Conservation (phyloP, 1,140 invertebrate species). For the Tetraneura akinire region DNA sequence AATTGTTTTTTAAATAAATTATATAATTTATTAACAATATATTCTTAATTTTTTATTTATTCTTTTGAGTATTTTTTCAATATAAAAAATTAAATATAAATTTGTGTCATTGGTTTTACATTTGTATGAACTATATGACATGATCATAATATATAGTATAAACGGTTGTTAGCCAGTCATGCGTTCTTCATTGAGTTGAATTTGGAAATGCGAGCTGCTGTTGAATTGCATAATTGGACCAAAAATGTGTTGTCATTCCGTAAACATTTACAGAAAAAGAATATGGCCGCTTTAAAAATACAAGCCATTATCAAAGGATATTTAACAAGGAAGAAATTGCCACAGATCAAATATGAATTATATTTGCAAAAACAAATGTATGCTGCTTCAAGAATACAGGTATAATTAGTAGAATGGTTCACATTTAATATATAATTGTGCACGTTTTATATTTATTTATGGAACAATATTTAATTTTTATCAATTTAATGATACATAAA, state of each 20-base stretch:
- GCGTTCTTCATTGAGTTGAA: slow-evolving; percentile 10
- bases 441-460: background rate
- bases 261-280: slow-evolving; percentile 38
- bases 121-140: background rate
- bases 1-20: background rate
- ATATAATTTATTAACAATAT: background rate
- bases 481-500: background rate
- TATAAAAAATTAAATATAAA: background rate
- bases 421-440: background rate
- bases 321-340: slow-evolving; percentile 29
- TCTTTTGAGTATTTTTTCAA: background rate
- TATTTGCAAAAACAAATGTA: background rate
- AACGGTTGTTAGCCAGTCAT: slow-evolving; percentile 9
- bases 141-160: slow-evolving; percentile 24
- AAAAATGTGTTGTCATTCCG: background rate
- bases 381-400: slow-evolving; percentile 21
- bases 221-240: slow-evolving; percentile 17
- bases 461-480: too few species aligned
- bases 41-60: background rate
- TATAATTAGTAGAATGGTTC: background rate
- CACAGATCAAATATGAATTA: slow-evolving; percentile 6
- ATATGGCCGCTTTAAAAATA: slow-evolving; percentile 14
- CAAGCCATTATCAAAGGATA: slow-evolving; percentile 7
- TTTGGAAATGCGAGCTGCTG: slow-evolving; percentile 26
- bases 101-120: background rate